Conservation (phyloP, 2,113 vertebrate species). For the Scalopus aquaticus region DNA sequence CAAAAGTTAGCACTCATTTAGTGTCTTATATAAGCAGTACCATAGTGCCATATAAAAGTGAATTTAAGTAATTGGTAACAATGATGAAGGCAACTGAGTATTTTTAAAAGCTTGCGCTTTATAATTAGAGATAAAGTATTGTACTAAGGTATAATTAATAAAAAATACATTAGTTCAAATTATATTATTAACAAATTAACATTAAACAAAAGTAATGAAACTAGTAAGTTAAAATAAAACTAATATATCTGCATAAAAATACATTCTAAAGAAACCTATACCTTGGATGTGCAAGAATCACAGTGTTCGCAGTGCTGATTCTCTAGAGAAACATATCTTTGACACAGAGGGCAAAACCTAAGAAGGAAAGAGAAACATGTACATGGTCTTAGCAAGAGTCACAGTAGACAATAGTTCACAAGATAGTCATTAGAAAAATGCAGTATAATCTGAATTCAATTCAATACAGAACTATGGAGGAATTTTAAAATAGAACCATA, state of each 20-base stretch:
- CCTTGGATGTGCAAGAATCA: slow-evolving; percentile 95
- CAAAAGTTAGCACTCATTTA: slow-evolving; percentile 18
- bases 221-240: slow-evolving; percentile 14
- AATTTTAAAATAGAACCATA: slow-evolving; percentile 52
- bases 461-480: slow-evolving; percentile 8
- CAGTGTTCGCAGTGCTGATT: slow-evolving; percentile 95
- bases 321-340: slow-evolving; percentile 90
- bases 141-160: background rate
- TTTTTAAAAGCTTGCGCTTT: slow-evolving; percentile 17
- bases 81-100: slow-evolving; percentile 25
- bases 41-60: background rate
- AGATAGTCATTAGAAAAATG: background rate
- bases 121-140: slow-evolving; percentile 42
- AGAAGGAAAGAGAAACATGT: slow-evolving; percentile 24
- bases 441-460: background rate
- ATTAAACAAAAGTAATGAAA: slow-evolving; percentile 14
- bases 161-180: background rate
- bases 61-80: slow-evolving; percentile 33
- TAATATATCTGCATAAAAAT: background rate
- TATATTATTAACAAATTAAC: slow-evolving; percentile 3
- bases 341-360: slow-evolving; percentile 92
- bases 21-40: background rate
- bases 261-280: slow-evolving; percentile 74
- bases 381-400: background rate
- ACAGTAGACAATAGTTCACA: background rate